These are phyloP conservation scores for Dallia pectoralis DNA, from an alignment of 2,797 vertebrate species.

Conservation along the genomic window DNA sequence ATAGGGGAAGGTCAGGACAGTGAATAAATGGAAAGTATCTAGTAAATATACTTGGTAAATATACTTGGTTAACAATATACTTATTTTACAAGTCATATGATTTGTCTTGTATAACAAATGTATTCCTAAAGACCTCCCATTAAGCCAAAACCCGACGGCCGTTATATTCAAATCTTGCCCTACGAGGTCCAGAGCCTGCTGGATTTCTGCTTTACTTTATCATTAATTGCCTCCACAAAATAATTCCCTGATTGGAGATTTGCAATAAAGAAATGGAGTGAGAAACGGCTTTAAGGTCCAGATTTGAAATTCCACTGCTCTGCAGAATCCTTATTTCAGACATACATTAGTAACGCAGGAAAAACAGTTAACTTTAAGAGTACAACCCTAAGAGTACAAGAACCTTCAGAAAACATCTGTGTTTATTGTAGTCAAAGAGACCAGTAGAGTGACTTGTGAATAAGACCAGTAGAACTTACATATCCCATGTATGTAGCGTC, in stretches of 20 bases:
- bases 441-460: not conserved
- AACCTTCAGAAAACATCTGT: not conserved
- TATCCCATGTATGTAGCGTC: constrained; percentile 91
- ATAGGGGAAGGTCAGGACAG: constrained; percentile 11
- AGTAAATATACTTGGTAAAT: not conserved
- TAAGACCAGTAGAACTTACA: constrained; percentile 72
- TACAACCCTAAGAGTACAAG: not conserved
- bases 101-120: not conserved
- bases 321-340: too few relatives aligned
- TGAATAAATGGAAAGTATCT: not conserved
- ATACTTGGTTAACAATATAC: not conserved
- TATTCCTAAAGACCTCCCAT: not conserved
- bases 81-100: not conserved
- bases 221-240: too few relatives aligned
- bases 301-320: too few relatives aligned
- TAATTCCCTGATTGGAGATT: too few relatives aligned
- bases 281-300: too few relatives aligned
- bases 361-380: not conserved
- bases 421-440: not conserved
- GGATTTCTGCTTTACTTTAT: too few relatives aligned
- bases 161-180: not conserved
- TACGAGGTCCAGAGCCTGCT: too few relatives aligned
- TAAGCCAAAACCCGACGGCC: not conserved
- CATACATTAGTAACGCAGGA: too few relatives aligned
- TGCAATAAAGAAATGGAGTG: too few relatives aligned